Evolutionary conservation across 2,113 vertebrate species (phyloP).

Genomic region (Zingel zingel): DNA sequence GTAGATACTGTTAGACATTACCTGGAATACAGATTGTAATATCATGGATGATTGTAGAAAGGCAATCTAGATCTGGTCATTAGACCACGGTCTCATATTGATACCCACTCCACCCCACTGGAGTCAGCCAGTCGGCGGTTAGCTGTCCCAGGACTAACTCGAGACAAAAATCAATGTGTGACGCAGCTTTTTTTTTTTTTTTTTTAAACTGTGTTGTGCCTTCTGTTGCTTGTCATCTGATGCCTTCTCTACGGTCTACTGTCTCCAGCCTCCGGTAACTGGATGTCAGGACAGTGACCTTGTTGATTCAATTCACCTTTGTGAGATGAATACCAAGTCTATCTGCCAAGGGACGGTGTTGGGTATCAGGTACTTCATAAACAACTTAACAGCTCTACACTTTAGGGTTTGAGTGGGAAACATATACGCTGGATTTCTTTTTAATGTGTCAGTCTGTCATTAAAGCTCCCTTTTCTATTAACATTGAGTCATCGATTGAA

Average conservation of each 20-base stretch:
- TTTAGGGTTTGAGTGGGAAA: conserved; percentile 7
- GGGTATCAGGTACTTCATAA: conserved; percentile 39
- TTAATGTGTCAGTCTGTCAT: background rate
- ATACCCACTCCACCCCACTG: background rate
- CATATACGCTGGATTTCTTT: background rate
- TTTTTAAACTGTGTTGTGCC: conserved; percentile 4
- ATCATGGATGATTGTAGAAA: background rate
- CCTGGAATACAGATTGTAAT: background rate
- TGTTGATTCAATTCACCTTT: conserved; percentile 66
- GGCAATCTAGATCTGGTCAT: conserved; percentile 24
- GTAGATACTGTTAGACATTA: background rate
- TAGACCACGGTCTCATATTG: conserved; percentile 2
- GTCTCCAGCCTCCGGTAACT: conserved; percentile 41
- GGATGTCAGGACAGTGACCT: conserved; percentile 55
- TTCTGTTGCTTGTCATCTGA: conserved; percentile 60
- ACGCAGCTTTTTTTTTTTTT: conserved; percentile 17
- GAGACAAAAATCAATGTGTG: conserved; percentile 52
- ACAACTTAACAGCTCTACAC: conserved; percentile 26
- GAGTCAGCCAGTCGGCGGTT: conserved; percentile 9
- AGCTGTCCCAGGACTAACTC: conserved; percentile 58
- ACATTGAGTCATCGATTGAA: background rate
- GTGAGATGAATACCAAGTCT: conserved; percentile 56
- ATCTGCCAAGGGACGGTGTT: conserved; percentile 19
- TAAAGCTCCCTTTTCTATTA: conserved; percentile 6
- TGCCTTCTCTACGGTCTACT: conserved; percentile 29